Evolutionary conservation across 2,113 vertebrate genomes (phyloP).

Genomic region (Oceanodroma tethys): DNA sequence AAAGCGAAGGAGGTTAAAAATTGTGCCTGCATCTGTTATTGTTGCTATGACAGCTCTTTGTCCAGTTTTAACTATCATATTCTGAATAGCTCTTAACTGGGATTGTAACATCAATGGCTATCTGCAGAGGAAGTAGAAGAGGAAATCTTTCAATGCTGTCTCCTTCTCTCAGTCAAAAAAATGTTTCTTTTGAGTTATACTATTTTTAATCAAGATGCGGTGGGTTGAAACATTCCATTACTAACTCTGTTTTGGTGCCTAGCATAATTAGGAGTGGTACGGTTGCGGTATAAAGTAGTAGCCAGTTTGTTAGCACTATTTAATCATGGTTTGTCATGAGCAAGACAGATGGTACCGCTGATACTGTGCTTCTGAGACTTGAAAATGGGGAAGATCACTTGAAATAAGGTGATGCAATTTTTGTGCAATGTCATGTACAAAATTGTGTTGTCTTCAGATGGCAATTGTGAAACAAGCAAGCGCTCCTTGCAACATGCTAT

Average conservation of each 20-base stretch:
- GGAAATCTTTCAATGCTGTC: neutral
- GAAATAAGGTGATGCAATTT: conserved; percentile 16
- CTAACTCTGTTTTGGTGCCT: neutral
- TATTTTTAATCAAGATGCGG: neutral
- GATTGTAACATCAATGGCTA: neutral
- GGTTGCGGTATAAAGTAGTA: neutral
- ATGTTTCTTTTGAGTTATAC: neutral
- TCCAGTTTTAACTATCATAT: neutral
- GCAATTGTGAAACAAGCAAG: neutral
- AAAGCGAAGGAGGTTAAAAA: neutral
- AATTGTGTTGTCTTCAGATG: neutral
- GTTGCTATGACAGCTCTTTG: conserved; percentile 7
- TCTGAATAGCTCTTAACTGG: neutral
- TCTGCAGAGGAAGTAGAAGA: neutral
- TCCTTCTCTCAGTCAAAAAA: neutral
- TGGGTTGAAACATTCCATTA: neutral
- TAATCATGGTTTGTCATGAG: neutral
- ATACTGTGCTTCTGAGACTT: neutral
- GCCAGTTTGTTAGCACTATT: neutral
- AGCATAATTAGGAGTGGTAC: neutral
- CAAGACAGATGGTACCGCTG: neutral
- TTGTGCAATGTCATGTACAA: neutral
- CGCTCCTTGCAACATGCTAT: neutral
- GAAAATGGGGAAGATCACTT: neutral
- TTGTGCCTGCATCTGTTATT: neutral